These are phyloP conservation scores for Cirrhinus molitorella DNA, from an alignment of 2,797 vertebrate species.

Conservation along the genomic window DNA sequence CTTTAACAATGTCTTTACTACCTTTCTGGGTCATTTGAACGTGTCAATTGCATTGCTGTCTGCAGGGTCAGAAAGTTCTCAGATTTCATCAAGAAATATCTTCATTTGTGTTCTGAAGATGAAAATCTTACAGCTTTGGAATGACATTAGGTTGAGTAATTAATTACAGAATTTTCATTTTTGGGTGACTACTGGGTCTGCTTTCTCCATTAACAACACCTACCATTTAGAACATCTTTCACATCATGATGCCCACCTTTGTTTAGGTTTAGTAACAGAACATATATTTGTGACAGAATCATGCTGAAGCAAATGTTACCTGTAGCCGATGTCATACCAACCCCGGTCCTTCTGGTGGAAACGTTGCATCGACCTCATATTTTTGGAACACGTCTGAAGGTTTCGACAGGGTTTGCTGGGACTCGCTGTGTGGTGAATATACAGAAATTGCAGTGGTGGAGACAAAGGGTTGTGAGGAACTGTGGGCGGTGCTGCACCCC, in stretches of 20 bases:
- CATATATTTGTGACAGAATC: not conserved
- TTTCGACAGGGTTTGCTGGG: slow-evolving; percentile 78
- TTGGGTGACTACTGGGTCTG: too few relatives aligned
- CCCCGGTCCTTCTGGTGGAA: slow-evolving; percentile 84
- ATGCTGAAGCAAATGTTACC: slow-evolving; percentile 66
- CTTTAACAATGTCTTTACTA: too few relatives aligned
- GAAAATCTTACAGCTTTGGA: too few relatives aligned
- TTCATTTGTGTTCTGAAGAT: too few relatives aligned
- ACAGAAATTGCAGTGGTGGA: slow-evolving; percentile 81
- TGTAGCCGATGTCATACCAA: slow-evolving; percentile 91
- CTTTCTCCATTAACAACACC: not conserved
- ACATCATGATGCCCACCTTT: not conserved
- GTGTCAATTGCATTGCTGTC: too few relatives aligned
- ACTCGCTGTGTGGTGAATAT: slow-evolving; percentile 86
- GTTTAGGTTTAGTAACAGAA: not conserved
- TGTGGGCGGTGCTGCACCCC: slow-evolving; percentile 79
- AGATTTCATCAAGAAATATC: too few relatives aligned
- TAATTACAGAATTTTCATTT: too few relatives aligned
- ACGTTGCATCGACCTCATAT: slow-evolving; percentile 87
- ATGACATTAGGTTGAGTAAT: too few relatives aligned
- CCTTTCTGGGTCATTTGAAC: too few relatives aligned
- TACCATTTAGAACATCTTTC: not conserved
- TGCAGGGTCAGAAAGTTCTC: too few relatives aligned
- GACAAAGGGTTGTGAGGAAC: slow-evolving; percentile 72
- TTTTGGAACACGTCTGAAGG: slow-evolving; percentile 76